Percentiles rank a stretch among this genome's conserved stretches.
These are phyloP conservation scores for Tapirus terrestris DNA, from an alignment of 2,113 vertebrate genomes.

Conservation along the genomic window DNA sequence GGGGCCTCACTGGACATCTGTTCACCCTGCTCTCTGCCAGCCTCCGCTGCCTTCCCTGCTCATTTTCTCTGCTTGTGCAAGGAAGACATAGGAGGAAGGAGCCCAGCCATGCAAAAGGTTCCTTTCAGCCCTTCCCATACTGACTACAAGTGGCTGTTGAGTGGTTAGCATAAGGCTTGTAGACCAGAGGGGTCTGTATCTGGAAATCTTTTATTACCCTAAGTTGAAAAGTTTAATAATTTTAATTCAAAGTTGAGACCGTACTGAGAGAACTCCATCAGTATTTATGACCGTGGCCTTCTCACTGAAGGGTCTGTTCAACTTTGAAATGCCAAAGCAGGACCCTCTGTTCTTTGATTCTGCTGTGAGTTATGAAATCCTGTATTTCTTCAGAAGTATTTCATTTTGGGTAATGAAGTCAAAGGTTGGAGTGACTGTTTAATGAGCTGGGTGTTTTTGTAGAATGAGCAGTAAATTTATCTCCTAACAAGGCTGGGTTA, in stretches of 20 bases:
- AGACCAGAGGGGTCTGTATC: background rate
- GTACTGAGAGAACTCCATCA: background rate
- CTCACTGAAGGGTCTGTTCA: background rate
- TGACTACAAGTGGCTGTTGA: background rate
- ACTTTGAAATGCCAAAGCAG: background rate
- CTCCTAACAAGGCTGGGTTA: background rate
- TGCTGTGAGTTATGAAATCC: slow-evolving; percentile 62
- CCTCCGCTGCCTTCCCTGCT: background rate
- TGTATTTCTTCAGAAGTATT: slow-evolving; percentile 9
- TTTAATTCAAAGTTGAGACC: slow-evolving; percentile 39
- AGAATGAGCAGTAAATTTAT: background rate
- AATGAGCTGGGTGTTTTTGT: background rate
- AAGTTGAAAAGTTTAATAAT: background rate
- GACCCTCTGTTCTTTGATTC: background rate
- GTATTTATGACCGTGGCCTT: background rate
- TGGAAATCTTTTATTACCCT: slow-evolving; percentile 4
- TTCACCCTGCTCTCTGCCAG: background rate
- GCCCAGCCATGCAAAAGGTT: background rate
- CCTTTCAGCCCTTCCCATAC: background rate
- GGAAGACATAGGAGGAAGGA: background rate
- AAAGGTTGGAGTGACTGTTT: slow-evolving; percentile 18
- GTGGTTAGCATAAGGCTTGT: background rate
- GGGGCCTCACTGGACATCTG: background rate
- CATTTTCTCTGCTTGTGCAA: background rate
- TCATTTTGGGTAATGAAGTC: background rate